phyloP scores from a whole-genome alignment of 2,888 invertebrate genomes.

The Eretmocerus hayati region DNA sequence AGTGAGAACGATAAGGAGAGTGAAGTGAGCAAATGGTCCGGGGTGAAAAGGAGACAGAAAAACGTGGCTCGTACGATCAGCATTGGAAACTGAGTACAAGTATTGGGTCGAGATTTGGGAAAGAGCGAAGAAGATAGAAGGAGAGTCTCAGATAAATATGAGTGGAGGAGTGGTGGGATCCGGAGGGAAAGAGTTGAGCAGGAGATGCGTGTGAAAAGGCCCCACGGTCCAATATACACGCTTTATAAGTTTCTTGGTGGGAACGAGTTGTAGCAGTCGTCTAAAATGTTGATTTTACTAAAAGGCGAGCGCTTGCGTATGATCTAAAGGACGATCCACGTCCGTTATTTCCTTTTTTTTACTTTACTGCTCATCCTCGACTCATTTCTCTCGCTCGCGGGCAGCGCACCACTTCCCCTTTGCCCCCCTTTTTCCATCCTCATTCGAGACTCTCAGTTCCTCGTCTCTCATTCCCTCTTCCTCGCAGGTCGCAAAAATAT shows the following conservation, averaged over 20 bases:
- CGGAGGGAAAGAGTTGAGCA: slow-evolving; percentile 4
- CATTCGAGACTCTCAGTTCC: neutral
- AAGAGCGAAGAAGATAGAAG: too few relatives aligned
- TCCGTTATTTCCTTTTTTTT: slow-evolving; percentile 11
- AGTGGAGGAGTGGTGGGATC: slow-evolving; percentile 4
- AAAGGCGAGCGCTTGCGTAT: slow-evolving; percentile 18
- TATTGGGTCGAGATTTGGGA: too few relatives aligned
- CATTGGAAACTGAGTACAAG: neutral
- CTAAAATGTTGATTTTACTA: slow-evolving; percentile 25
- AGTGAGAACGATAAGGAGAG: neutral
- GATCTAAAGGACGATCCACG: slow-evolving; percentile 18
- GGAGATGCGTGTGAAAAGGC: slow-evolving; percentile 22
- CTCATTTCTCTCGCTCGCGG: neutral
- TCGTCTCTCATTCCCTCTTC: too few relatives aligned
- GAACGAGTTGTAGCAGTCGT: slow-evolving; percentile 17
- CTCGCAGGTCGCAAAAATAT: slow-evolving; percentile 12
- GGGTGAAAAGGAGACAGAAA: slow-evolving; percentile 3
- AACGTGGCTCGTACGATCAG: neutral
- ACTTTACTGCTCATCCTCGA: neutral
- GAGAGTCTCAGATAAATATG: slow-evolving; percentile 16
- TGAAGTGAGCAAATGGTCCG: neutral
- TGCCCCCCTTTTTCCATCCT: slow-evolving; percentile 3
- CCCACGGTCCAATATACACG: slow-evolving; percentile 18
- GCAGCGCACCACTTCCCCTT: neutral
- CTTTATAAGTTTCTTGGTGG: slow-evolving; percentile 19